Base-by-base conservation (phyloP, 2,888 invertebrate genomes). In the Octodonta nipae region DNA sequence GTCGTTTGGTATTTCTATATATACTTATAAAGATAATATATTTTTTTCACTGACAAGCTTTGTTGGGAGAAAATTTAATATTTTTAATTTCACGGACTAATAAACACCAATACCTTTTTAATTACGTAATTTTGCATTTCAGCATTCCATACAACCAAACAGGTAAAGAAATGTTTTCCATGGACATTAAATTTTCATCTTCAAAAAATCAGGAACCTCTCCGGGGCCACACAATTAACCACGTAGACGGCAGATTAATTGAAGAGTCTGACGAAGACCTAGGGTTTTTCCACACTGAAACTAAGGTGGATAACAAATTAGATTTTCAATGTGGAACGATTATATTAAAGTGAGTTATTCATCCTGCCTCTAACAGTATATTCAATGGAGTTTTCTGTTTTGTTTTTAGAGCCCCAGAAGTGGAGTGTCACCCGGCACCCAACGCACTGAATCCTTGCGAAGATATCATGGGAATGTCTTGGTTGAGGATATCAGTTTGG, bases 381-480 rank as follows among this genome's bases (percentile, higher is more conserved):
- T n/a, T 20, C 20, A 20, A 20, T n/a, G 20, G 6, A 15, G 6
- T 28, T 13, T 5, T 25, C n/a, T 11, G n/a, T 5, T 5, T 36
- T 36, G 28, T 7, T 45, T 42, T 27, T 33, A 60, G 60, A 30
- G 64, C 68, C 39, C 61, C 58, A n/a, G 52, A 65, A 42, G 67
- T 79, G 3, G 66, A 70, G 49, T 86, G 85, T 55, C 69, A 66
- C 22, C 87, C 87, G 0, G 67, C 68, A 38, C 80, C 86, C 0
- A 78, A 88, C 58, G 83, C 81, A 0, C 63, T 87, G 30, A 88
- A 86, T 60, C 87, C 87, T 0, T 88, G 88, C 58, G 87, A 87
- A 55, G 87, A 88, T 56, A 84, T 88, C 35, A 85, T 88, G 80
- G 86, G 86, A 13, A 78, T 77, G 57, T 61, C 72, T 26, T 81